A percentile compares a stretch with the other conserved stretches of the same genome.
Conservation (phyloP, 2,113 vertebrate genomes). For the Oreochromis spilurus region DNA sequence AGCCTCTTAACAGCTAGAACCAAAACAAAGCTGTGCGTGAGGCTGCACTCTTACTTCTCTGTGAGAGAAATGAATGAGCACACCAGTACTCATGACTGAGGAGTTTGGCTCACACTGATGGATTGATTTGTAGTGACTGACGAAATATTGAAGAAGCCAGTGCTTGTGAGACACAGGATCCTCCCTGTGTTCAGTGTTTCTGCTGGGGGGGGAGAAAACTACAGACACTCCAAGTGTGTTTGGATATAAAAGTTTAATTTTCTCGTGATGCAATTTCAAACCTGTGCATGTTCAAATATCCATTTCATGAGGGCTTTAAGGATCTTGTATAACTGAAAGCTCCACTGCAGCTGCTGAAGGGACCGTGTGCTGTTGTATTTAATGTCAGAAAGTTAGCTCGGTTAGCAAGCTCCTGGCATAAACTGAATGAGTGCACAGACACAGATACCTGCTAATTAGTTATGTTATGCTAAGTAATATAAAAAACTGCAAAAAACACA, state of each 20-base stretch:
- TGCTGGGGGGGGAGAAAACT: background rate
- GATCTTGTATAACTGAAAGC: background rate
- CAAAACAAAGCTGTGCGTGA: background rate
- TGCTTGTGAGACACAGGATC: background rate
- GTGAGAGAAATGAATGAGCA: constrained; percentile 3
- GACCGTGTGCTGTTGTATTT: background rate
- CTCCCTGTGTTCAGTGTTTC: background rate
- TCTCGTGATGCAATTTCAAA: background rate
- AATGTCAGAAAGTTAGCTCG: background rate
- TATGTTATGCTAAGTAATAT: background rate
- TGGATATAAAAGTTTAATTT: background rate
- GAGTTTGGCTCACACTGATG: background rate
- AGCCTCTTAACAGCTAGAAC: background rate
- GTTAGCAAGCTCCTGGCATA: background rate
- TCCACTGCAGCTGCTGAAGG: background rate
- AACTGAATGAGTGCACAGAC: background rate
- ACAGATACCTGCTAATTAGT: background rate
- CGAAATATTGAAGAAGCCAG: background rate
- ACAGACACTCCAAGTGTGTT: accelerated
- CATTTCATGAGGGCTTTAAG: accelerated
- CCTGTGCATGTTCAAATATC: background rate
- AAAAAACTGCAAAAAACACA: background rate
- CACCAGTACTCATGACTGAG: background rate
- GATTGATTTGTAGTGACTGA: background rate
- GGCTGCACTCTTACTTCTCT: background rate